phyloP scores from a whole-genome alignment of 2,797 vertebrate genomes.

The Eptatretus atami region DNA sequence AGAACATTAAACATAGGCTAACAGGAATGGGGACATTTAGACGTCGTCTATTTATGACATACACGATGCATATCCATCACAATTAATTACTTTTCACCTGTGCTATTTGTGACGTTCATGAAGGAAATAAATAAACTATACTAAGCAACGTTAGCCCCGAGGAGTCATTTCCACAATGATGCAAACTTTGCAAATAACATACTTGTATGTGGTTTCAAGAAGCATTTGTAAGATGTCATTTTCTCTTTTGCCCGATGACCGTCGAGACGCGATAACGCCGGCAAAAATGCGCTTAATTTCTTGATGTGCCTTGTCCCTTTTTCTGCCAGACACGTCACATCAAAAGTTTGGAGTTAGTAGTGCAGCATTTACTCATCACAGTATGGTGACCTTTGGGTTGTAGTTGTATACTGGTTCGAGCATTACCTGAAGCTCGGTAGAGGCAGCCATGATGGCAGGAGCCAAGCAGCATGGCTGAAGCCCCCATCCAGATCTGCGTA shows the following conservation, averaged over 20 bases:
- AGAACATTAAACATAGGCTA: too few species aligned
- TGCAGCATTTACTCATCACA: too few species aligned
- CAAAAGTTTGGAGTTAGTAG: not conserved
- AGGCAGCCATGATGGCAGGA: constrained; percentile 68
- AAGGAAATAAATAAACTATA: too few species aligned
- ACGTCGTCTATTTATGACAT: too few species aligned
- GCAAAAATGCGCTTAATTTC: constrained; percentile 79
- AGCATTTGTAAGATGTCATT: constrained; percentile 83
- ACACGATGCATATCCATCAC: too few species aligned
- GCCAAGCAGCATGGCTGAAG: constrained; percentile 70
- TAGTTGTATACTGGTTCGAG: not conserved
- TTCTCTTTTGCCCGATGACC: constrained; percentile 23
- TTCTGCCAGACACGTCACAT: constrained; percentile 16
- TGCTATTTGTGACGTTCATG: too few species aligned
- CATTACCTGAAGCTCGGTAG: constrained; percentile 76
- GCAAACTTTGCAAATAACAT: constrained; percentile 8
- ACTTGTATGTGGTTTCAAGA: constrained; percentile 73
- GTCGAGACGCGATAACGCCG: constrained; percentile 52
- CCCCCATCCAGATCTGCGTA: constrained; percentile 80
- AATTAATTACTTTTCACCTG: too few species aligned
- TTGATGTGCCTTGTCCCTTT: constrained; percentile 46
- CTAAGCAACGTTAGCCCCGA: too few species aligned
- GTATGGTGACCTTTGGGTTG: too few species aligned
- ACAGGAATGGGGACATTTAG: too few species aligned
- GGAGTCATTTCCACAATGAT: too few species aligned